A percentile compares a stretch with the other conserved stretches of the same genome.
Evolutionary conservation across 2,888 invertebrate species (phyloP).

Genomic region (Saturnia pavonia): DNA sequence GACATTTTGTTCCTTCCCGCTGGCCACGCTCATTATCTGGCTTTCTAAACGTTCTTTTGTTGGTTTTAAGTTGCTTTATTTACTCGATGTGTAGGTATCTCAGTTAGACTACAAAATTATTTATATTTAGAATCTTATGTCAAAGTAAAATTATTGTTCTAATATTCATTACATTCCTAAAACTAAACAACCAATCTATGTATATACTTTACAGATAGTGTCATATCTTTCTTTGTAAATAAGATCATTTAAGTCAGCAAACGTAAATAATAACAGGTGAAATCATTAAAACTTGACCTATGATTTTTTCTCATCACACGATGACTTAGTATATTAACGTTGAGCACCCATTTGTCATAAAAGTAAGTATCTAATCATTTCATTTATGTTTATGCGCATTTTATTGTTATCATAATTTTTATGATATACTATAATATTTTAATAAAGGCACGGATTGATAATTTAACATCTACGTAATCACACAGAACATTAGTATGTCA

Average conservation of each 20-base stretch:
- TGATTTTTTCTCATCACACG: background rate
- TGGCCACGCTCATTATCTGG: constrained; percentile 76
- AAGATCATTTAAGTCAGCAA: background rate
- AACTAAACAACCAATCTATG: too few species aligned
- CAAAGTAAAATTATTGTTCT: background rate
- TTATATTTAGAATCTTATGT: background rate
- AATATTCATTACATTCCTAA: too few species aligned
- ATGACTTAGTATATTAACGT: too few species aligned
- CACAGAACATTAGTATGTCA: constrained; percentile 59
- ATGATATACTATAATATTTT: constrained; percentile 26
- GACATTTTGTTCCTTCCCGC: constrained; percentile 74
- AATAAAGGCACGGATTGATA: constrained; percentile 34
- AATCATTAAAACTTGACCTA: too few species aligned
- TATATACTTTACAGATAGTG: too few species aligned
- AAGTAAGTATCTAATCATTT: background rate
- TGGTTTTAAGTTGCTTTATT: constrained; percentile 75
- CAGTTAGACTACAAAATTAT: background rate
- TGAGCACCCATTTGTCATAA: background rate
- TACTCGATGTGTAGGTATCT: constrained; percentile 40
- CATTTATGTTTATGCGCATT: constrained; percentile 1
- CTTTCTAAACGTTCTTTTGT: constrained; percentile 68
- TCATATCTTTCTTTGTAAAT: background rate
- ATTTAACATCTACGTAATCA: constrained; percentile 51
- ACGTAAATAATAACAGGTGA: background rate
- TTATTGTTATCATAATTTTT: constrained; percentile 4